phyloP scores from a whole-genome alignment of 2,113 vertebrate genomes.

The Ceyx cyanopectus region DNA sequence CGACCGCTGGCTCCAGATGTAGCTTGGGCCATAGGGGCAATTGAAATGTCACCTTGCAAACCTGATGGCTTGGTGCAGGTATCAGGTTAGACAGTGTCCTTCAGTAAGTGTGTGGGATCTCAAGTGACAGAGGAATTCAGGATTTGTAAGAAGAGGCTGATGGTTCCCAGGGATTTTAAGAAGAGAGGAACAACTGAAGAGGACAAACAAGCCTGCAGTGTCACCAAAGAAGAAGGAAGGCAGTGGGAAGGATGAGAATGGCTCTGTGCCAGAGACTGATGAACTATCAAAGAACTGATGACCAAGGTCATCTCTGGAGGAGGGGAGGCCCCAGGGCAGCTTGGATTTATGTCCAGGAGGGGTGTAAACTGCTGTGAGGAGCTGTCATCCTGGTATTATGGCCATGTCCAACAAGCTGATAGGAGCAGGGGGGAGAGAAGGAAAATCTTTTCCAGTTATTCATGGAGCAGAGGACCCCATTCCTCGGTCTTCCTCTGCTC shows the following conservation, averaged over 20 bases:
- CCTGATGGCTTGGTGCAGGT: neutral
- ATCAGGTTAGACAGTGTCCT: neutral
- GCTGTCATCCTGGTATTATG: neutral
- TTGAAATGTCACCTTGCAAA: slow-evolving; percentile 31
- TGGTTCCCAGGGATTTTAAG: neutral
- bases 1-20: neutral
- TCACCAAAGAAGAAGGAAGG: neutral
- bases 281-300: slow-evolving; percentile 1
- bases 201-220: neutral
- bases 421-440: neutral
- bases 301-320: neutral
- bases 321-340: neutral
- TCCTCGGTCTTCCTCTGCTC: neutral
- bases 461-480: neutral
- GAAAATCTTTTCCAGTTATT: neutral
- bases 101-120: neutral
- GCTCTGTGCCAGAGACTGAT: neutral
- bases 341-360: slow-evolving; percentile 15
- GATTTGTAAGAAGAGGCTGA: neutral
- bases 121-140: neutral
- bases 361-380: slow-evolving; percentile 4
- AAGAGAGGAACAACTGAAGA: neutral
- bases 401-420: neutral
- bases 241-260: neutral
- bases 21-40: neutral